Evolutionary conservation across 35 echinoderm and acorn worm species (phyloP).

Genomic region (Stichopus chloronotus): DNA sequence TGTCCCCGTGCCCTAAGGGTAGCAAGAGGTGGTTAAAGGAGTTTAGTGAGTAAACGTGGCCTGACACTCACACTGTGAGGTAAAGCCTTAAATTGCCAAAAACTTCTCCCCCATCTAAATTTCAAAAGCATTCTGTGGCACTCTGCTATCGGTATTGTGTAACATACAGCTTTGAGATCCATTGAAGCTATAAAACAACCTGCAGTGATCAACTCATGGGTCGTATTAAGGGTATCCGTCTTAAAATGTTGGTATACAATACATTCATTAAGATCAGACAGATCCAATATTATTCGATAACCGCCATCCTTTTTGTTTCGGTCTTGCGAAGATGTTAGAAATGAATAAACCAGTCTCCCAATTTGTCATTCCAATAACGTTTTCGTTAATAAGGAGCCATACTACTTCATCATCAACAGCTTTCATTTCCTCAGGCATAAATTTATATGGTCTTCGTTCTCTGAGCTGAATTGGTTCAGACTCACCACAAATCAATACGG

Average conservation of each 20-base stretch:
- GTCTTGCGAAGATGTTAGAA: slow-evolving; percentile 69
- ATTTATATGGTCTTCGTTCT: slow-evolving; percentile 35
- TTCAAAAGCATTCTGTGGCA: background rate
- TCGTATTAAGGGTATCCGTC: background rate
- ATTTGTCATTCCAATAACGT: slow-evolving; percentile 45
- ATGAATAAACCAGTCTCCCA: slow-evolving; percentile 29
- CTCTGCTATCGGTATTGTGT: background rate
- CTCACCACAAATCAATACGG: background rate
- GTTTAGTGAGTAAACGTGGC: slow-evolving; percentile 29
- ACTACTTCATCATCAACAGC: slow-evolving; percentile 63
- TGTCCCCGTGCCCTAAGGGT: background rate
- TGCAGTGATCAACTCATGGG: background rate
- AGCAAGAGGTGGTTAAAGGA: slow-evolving; percentile 27
- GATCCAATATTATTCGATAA: slow-evolving; percentile 68
- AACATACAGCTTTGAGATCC: background rate
- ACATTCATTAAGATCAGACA: slow-evolving; percentile 69
- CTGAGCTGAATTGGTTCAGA: slow-evolving; percentile 22
- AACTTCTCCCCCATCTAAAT: background rate
- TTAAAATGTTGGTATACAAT: slow-evolving; percentile 62
- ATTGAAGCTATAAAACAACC: slow-evolving; percentile 21
- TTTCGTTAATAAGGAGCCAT: background rate
- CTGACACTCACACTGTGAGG: background rate
- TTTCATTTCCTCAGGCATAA: slow-evolving; percentile 12
- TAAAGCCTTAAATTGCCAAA: slow-evolving; percentile 54
- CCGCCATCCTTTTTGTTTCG: slow-evolving; percentile 74